phyloP scores from a whole-genome alignment of 2,888 invertebrate genomes.

The Limnephilus auricula region DNA sequence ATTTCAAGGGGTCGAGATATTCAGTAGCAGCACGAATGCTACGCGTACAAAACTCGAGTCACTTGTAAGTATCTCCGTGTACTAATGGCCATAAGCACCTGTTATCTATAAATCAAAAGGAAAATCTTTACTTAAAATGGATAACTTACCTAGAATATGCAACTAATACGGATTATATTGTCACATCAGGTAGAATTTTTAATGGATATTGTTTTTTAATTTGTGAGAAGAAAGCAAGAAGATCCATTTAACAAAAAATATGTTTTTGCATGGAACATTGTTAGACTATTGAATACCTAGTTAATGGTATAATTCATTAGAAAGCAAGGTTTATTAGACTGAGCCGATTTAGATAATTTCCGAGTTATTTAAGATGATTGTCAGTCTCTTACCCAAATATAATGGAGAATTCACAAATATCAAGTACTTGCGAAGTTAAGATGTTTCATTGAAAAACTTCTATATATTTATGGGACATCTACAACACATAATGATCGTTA shows the following conservation, averaged over 20 bases:
- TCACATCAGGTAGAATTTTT: not conserved
- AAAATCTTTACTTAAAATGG: not conserved
- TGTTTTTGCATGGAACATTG: not conserved
- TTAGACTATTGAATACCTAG: not conserved
- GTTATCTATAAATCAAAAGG: not conserved
- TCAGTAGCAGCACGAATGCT: no score
- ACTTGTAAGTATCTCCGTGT: no score
- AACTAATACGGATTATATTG: not conserved
- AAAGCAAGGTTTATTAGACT: not conserved
- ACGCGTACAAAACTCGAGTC: no score
- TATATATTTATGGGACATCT: conserved; percentile 3
- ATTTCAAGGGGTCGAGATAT: no score
- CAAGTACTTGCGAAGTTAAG: conserved; percentile 7
- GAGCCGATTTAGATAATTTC: conserved; percentile 10
- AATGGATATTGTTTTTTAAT: not conserved
- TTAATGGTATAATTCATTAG: not conserved
- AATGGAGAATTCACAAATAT: conserved; percentile 49
- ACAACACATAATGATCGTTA: not conserved
- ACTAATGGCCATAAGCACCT: not conserved
- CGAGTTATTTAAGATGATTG: conserved; percentile 65
- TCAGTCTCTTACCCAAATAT: conserved; percentile 66
- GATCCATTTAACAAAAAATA: not conserved
- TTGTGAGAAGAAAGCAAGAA: not conserved
- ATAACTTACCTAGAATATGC: not conserved
- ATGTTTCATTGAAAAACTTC: conserved; percentile 19